A percentile compares a stretch with the other conserved stretches of the same genome.
Evolutionary conservation across 2,888 invertebrate genomes (phyloP).

Genomic region (Luperina nickerlii): DNA sequence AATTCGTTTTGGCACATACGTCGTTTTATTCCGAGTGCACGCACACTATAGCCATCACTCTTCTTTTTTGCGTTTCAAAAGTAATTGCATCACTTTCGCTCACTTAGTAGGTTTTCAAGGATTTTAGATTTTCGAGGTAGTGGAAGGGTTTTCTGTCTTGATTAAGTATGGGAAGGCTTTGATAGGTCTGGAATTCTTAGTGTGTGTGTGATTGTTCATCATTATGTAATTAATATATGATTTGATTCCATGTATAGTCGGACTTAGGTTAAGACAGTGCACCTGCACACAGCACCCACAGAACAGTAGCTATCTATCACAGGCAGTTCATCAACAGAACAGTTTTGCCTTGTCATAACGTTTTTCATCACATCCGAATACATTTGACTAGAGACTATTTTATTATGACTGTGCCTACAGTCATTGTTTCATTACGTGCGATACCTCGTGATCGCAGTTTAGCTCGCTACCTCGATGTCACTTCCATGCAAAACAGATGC

Average conservation of each 20-base stretch:
- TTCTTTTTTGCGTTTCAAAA: too few relatives aligned
- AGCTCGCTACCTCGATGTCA: too few relatives aligned
- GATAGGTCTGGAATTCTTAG: slow-evolving; percentile 6
- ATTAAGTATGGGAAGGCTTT: slow-evolving; percentile 8
- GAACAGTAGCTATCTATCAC: not conserved
- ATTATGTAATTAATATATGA: slow-evolving; percentile 42
- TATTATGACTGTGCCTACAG: not conserved
- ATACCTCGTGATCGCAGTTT: too few relatives aligned
- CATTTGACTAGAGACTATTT: not conserved
- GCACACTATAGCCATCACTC: too few relatives aligned
- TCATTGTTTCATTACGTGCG: not conserved
- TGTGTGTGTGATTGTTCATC: slow-evolving; percentile 31
- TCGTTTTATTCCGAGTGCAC: too few relatives aligned
- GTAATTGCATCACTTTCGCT: too few relatives aligned
- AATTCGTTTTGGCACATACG: too few relatives aligned
- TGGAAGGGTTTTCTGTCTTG: not conserved
- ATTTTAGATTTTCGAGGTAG: not conserved
- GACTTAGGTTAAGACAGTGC: slow-evolving; percentile 19
- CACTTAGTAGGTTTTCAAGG: too few relatives aligned
- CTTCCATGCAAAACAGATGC: too few relatives aligned
- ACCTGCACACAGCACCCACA: slow-evolving; percentile 21
- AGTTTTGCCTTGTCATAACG: not conserved
- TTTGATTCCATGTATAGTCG: slow-evolving; percentile 24
- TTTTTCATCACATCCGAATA: not conserved
- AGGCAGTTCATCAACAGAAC: not conserved